Base-by-base conservation (phyloP, 2,113 vertebrate species). In the Xerus inauris region DNA sequence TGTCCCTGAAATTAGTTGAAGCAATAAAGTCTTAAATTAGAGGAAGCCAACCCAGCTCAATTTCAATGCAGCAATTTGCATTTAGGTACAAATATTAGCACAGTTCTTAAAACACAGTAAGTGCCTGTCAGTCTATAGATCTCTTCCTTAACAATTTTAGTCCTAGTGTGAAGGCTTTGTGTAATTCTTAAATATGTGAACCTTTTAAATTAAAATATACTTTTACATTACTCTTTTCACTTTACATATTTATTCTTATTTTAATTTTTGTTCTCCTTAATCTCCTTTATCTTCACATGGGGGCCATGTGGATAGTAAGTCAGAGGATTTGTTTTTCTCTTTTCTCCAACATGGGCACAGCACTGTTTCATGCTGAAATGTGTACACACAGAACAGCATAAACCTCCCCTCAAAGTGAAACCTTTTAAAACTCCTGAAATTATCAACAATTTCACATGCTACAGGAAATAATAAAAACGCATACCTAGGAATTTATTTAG, bases 221-320 rank as follows among this genome's bases (percentile, higher is more conserved):
- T 75, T 93, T 90, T 81, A 77, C 22, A 51, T 42, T 67, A 79
- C 32, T 84, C 32, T 92, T 92, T 87, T 49, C 62, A 65, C 91
- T 81, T 89, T 14, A 49, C 12, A 22, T 72, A 64, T 92, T 76
- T 64, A 42, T 75, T 85, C 65, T 94, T 42, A 76, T 92, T 82
- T 89, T 71, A n/a, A n/a, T n/a, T 69, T 65, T n/a, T 69, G 65
- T 69, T 69, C 35, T 69, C 32, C 5, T 45, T 90, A 28, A 83
- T 87, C 24, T 35, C 54, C 19, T 59, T 87, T 62, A 71, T 57
- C 40, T 83, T 30, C 20, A 85, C 30, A 79, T 24, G 38, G 20
- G 28, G 38, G 40, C 65, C 47, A 71, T 59, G 75, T 8, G 9
- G 24, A 64, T 59, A 65, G 57, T 12, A 13, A 54, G 86, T 77